Evolutionary conservation across 2,888 invertebrate genomes (phyloP).

Genomic region (Phengaris alcon): DNA sequence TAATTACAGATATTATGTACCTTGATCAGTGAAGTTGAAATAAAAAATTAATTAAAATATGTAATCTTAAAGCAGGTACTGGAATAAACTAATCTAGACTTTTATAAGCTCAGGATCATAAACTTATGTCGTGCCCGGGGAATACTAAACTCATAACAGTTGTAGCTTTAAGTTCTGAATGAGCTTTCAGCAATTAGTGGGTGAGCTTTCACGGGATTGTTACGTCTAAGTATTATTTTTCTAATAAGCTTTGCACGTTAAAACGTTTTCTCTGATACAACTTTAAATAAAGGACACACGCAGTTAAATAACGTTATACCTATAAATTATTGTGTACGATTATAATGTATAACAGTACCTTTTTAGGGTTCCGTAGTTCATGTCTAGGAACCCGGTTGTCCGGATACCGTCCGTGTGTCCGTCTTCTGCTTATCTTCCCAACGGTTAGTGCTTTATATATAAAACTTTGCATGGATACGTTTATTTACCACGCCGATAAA

Average conservation of each 20-base stretch:
- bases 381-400: too few species aligned
- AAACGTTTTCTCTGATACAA: neutral
- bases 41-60: constrained; percentile 17
- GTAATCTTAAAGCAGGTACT: neutral
- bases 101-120: constrained; percentile 7
- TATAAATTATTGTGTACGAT: too few species aligned
- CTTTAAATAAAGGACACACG: neutral
- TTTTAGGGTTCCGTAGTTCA: too few species aligned
- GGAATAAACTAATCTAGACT: neutral
- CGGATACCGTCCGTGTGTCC: too few species aligned
- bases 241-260: neutral
- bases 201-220: constrained; percentile 7
- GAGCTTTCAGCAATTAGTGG: constrained; percentile 20
- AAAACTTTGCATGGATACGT: too few species aligned
- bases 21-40: neutral
- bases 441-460: too few species aligned
- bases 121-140: constrained; percentile 9
- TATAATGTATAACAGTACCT: too few species aligned
- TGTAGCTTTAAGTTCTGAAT: constrained; percentile 23
- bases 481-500: too few species aligned
- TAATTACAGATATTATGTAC: too few species aligned
- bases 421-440: too few species aligned
- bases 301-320: too few species aligned
- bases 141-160: constrained; percentile 9
- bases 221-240: constrained; percentile 1